Percentiles rank a stretch among this genome's conserved stretches.
These are phyloP conservation scores for Phenganax stokvisi DNA, from an alignment of 92 coral and sea anemone species.

Conservation along the genomic window DNA sequence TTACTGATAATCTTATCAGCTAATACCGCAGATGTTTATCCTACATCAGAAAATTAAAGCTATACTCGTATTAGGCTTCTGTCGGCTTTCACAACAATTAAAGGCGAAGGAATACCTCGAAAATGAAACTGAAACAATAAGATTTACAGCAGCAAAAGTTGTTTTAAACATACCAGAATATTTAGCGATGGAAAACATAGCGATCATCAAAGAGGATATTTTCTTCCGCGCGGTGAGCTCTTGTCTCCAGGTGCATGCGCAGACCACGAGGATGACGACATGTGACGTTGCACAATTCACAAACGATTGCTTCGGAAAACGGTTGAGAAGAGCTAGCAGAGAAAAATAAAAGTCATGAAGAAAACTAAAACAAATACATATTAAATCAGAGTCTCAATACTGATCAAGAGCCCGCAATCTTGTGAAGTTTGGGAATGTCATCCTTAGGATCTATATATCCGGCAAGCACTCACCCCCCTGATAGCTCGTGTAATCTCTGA, in stretches of 20 bases:
- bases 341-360: neutral
- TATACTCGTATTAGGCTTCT: no score
- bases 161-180: neutral
- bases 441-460: neutral
- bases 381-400: neutral
- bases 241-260: slow-evolving; percentile 66
- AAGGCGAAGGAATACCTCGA: no score
- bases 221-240: slow-evolving; percentile 64
- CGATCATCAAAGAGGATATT: slow-evolving; percentile 52
- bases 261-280: slow-evolving; percentile 94
- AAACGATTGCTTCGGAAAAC: slow-evolving; percentile 64
- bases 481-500: slow-evolving; percentile 53
- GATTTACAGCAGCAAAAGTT: no score
- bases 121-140: no score
- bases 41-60: no score
- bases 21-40: no score
- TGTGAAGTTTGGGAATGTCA: neutral
- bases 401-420: neutral
- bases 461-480: slow-evolving; percentile 63
- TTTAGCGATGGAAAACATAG: slow-evolving; percentile 28
- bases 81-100: no score
- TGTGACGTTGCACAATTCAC: slow-evolving; percentile 73
- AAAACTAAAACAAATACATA: neutral
- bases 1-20: no score
- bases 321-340: slow-evolving; percentile 68